Conservation (phyloP, 2,797 vertebrate species). For the Cossypha caffra region DNA sequence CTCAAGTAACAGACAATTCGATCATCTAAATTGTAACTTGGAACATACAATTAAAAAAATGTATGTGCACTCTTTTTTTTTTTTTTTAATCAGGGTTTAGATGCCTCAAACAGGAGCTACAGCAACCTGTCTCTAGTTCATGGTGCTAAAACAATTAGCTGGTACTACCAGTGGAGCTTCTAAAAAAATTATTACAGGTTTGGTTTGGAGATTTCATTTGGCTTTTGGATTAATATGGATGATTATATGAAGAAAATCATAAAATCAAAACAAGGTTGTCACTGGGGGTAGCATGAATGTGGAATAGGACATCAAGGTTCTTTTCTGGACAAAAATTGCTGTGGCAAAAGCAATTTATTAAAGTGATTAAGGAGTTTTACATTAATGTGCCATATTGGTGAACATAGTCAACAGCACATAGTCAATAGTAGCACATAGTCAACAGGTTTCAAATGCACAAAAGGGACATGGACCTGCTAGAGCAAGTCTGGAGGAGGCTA, state of each 20-base stretch:
- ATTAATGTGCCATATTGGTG: background rate
- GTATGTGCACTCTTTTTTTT: background rate
- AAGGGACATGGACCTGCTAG: background rate
- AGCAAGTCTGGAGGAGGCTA: fast-evolving
- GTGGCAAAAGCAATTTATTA: background rate
- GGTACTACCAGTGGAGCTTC: background rate
- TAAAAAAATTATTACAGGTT: background rate
- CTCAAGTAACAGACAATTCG: background rate
- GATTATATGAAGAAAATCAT: background rate
- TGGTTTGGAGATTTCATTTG: background rate
- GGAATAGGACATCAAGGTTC: background rate
- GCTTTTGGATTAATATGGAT: background rate
- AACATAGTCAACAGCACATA: background rate
- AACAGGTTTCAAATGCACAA: background rate
- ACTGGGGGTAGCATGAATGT: background rate
- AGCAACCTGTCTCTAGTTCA: background rate
- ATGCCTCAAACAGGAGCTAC: background rate
- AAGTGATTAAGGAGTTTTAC: background rate
- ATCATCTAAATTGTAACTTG: background rate
- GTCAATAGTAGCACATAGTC: background rate
- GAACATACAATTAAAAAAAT: background rate
- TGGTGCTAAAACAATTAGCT: background rate
- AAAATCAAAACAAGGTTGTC: background rate
- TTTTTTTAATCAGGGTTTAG: background rate
- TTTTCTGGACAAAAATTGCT: background rate